Evolutionary conservation across 2,888 invertebrate genomes (phyloP).

Genomic region (Bugula neritina): DNA sequence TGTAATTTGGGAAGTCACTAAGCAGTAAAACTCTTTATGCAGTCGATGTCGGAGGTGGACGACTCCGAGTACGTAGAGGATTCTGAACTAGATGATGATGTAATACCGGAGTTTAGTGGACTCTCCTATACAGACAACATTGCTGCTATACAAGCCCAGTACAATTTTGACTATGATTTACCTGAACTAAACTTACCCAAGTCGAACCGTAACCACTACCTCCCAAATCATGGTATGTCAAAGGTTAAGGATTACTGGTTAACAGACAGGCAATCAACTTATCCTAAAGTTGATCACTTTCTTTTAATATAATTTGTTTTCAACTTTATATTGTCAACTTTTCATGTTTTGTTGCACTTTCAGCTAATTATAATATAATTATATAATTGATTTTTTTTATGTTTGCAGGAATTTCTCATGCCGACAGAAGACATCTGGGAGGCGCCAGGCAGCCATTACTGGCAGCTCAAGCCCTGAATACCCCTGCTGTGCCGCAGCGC

Average conservation of each 20-base stretch:
- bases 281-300: no score
- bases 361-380: no score
- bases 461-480: neutral
- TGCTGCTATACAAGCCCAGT: constrained; percentile 42
- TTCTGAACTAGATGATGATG: constrained; percentile 62
- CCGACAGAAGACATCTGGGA: neutral
- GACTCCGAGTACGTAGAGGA: constrained; percentile 52
- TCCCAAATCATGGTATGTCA: constrained; percentile 58
- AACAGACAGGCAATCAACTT: no score
- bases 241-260: no score
- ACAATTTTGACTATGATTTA: constrained; percentile 36
- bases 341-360: no score
- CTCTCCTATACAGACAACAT: constrained; percentile 53
- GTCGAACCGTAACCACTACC: constrained; percentile 76
- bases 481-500: constrained; percentile 15
- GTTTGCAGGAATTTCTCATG: constrained; percentile 9
- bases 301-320: no score
- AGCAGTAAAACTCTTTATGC: no score
- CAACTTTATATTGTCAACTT: no score
- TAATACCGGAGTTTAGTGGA: neutral
- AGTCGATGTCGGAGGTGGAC: constrained; percentile 43
- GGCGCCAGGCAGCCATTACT: neutral
- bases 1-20: no score
- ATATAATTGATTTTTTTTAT: neutral
- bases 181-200: constrained; percentile 61